Evolutionary conservation across 2,888 invertebrate species (phyloP).

Genomic region (Chrysodeixis includens): DNA sequence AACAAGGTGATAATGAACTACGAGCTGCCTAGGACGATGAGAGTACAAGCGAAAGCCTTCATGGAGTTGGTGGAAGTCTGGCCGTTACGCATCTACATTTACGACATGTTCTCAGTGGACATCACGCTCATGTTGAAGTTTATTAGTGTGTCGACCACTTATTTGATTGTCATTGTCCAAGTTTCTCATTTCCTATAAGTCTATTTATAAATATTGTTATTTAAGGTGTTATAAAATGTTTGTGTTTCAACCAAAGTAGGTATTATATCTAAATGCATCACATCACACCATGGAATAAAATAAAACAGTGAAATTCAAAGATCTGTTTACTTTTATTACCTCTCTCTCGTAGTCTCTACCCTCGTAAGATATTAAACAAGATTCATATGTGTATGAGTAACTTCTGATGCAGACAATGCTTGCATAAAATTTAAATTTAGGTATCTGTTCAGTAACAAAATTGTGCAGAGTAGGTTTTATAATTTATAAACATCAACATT

Average conservation of each 20-base stretch:
- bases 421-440: too few relatives aligned
- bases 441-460: too few relatives aligned
- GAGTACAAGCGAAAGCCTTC: conserved; percentile 77
- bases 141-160: conserved; percentile 78
- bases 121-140: conserved; percentile 78
- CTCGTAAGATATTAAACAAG: too few relatives aligned
- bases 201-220: neutral
- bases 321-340: neutral
- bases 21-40: conserved; percentile 69
- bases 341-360: neutral
- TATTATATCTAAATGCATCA: too few relatives aligned
- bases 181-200: conserved; percentile 70
- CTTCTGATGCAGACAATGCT: too few relatives aligned
- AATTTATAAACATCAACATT: too few relatives aligned
- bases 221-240: neutral
- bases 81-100: conserved; percentile 70
- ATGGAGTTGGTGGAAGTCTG: conserved; percentile 76
- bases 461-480: too few relatives aligned
- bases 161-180: conserved; percentile 80
- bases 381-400: too few relatives aligned
- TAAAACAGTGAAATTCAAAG: neutral
- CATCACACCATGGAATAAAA: neutral
- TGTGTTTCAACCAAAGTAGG: too few relatives aligned
- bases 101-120: conserved; percentile 79
- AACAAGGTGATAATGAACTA: conserved; percentile 79